Conservation (phyloP, 2,888 invertebrate genomes). For the Sarcophaga subvicina region DNA sequence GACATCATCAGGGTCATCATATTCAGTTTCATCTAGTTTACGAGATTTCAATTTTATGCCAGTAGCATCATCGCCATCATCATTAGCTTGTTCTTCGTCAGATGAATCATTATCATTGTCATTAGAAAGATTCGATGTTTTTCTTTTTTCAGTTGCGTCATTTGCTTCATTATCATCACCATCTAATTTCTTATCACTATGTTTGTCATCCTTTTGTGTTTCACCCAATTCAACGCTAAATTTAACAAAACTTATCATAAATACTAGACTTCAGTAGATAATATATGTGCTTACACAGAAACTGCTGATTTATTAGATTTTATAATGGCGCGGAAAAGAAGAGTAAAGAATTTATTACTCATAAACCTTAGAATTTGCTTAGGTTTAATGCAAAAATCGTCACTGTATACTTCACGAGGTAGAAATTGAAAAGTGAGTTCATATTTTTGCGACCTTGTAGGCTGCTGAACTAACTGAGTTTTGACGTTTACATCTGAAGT, state of each 20-base stretch:
- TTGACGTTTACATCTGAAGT: conserved; percentile 78
- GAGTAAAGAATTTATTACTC: conserved; percentile 87
- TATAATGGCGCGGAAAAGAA: conserved; percentile 85
- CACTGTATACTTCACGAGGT: conserved; percentile 88
- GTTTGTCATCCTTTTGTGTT: conserved; percentile 71
- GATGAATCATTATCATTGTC: conserved; percentile 79
- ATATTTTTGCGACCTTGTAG: conserved; percentile 85
- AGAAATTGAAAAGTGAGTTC: conserved; percentile 88
- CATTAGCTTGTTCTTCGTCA: conserved; percentile 75
- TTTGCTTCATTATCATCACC: conserved; percentile 72
- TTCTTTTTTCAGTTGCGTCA: conserved; percentile 12
- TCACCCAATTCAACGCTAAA: conserved; percentile 82
- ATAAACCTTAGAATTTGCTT: conserved; percentile 88
- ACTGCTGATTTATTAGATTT: conserved; percentile 84
- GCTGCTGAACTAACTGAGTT: conserved; percentile 82
- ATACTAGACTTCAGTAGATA: conserved; percentile 78
- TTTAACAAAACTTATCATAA: neutral
- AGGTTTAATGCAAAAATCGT: conserved; percentile 88
- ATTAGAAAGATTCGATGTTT: conserved; percentile 43
- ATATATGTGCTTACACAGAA: conserved; percentile 73
- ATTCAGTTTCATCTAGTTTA: conserved; percentile 85
- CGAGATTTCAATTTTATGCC: conserved; percentile 83
- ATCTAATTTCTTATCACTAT: conserved; percentile 81
- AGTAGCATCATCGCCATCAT: conserved; percentile 81
- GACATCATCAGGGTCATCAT: conserved; percentile 86